These are phyloP conservation scores for Tetranychus piercei DNA, from an alignment of 2,888 invertebrate species.

Conservation along the genomic window DNA sequence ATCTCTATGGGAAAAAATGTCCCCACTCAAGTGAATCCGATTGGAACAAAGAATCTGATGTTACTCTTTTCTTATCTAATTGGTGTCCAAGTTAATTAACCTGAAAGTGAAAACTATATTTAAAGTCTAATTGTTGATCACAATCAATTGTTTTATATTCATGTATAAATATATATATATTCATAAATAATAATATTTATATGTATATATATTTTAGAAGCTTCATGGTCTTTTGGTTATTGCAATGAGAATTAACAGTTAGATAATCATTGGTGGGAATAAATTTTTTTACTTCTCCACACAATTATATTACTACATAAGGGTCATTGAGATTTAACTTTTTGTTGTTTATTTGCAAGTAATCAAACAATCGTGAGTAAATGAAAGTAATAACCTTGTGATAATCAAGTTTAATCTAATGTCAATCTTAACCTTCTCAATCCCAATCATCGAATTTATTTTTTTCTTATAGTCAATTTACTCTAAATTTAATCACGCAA, in stretches of 20 bases:
- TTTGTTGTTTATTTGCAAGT: background rate
- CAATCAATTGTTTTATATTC: background rate
- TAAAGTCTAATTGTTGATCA: background rate
- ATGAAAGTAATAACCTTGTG: background rate
- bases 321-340: background rate
- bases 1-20: background rate
- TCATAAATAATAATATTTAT: background rate
- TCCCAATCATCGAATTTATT: no score
- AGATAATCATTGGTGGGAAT: background rate
- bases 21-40: background rate
- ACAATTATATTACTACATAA: background rate
- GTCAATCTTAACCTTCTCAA: background rate
- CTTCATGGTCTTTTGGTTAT: background rate
- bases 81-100: slow-evolving; percentile 4
- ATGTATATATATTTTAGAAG: background rate
- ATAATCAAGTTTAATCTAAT: background rate
- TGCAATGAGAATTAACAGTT: background rate
- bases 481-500: no score
- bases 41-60: background rate
- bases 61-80: background rate
- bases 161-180: no score
- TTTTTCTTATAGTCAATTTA: no score
- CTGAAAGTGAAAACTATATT: slow-evolving; percentile 1
- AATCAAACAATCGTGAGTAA: slow-evolving; percentile 1
- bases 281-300: background rate